phyloP scores from a whole-genome alignment of 1,140 invertebrate genomes.

The Drosophila erecta region DNA sequence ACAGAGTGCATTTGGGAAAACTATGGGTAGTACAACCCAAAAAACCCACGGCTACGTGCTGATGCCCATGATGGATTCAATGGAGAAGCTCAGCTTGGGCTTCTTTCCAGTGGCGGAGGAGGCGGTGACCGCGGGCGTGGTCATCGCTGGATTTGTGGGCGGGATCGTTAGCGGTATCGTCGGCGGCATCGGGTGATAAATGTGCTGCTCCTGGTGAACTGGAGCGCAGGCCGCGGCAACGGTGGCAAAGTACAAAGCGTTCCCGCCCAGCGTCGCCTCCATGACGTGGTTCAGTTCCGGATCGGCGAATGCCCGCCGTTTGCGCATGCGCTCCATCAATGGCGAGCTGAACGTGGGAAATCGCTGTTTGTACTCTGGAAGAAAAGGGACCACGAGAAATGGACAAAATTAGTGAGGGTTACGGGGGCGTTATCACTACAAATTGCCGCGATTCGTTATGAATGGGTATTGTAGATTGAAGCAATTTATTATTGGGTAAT shows the following conservation, averaged over 20 bases:
- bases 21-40: background rate
- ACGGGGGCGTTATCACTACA: conserved; percentile 25
- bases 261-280: conserved; percentile 70
- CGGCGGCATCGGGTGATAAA: conserved; percentile 46
- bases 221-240: conserved; percentile 24
- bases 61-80: conserved; percentile 87
- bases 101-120: conserved; percentile 50
- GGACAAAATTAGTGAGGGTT: conserved; percentile 10
- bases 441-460: conserved; percentile 40
- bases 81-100: conserved; percentile 86
- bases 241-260: conserved; percentile 65
- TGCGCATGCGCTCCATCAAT: conserved; percentile 85
- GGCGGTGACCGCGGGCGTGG: conserved; percentile 2
- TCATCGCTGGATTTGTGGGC: conserved; percentile 64
- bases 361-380: conserved; percentile 76
- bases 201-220: conserved; percentile 25
- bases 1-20: conserved; percentile 3
- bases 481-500: conserved; percentile 17
- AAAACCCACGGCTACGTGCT: conserved; percentile 52
- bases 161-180: conserved; percentile 14
- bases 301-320: conserved; percentile 86
- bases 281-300: conserved; percentile 85
- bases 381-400: conserved; percentile 11
- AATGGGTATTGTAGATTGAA: background rate
- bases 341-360: conserved; percentile 81